A percentile compares a stretch with the other conserved stretches of the same genome.
Evolutionary conservation across 1,140 invertebrate genomes (phyloP).

Genomic region (Drosophila kurseongensis): DNA sequence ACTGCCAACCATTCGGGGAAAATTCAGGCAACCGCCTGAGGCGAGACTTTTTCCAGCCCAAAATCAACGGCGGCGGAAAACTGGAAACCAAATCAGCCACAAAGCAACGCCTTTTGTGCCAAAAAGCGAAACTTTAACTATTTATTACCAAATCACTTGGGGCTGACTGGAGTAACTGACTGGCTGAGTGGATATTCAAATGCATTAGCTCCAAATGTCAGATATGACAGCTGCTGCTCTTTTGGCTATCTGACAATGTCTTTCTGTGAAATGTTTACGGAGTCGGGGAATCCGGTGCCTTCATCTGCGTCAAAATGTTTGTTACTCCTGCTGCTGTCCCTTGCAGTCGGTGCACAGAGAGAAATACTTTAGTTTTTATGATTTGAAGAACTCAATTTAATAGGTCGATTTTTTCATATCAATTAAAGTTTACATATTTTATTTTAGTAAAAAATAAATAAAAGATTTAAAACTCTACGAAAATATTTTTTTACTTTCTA

Average conservation of each 20-base stretch:
- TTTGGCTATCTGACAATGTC: slow-evolving; percentile 22
- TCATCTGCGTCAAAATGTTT: slow-evolving; percentile 43
- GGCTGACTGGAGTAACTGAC: slow-evolving; percentile 28
- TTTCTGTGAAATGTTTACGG: slow-evolving; percentile 32
- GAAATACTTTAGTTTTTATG: not conserved
- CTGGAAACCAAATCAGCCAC: slow-evolving; percentile 53
- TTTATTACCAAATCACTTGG: slow-evolving; percentile 70
- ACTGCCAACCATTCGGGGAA: slow-evolving; percentile 10
- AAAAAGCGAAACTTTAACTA: slow-evolving; percentile 72
- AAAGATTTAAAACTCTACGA: no score
- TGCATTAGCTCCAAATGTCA: slow-evolving; percentile 74
- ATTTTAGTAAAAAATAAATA: no score
- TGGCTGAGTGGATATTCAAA: slow-evolving; percentile 61
- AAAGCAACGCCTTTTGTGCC: slow-evolving; percentile 71
- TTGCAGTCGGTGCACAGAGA: slow-evolving; percentile 41
- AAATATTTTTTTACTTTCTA: no score
- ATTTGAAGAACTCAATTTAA: no score
- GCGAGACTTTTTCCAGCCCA: slow-evolving; percentile 45
- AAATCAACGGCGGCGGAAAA: slow-evolving; percentile 40
- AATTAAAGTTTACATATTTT: no score
- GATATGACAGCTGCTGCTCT: slow-evolving; percentile 68
- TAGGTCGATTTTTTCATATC: no score
- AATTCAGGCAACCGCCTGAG: slow-evolving; percentile 35
- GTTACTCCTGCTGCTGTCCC: slow-evolving; percentile 37
- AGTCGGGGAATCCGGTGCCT: slow-evolving; percentile 7